Base-by-base conservation (phyloP, 2,888 invertebrate species). In the Cerastis leucographa region DNA sequence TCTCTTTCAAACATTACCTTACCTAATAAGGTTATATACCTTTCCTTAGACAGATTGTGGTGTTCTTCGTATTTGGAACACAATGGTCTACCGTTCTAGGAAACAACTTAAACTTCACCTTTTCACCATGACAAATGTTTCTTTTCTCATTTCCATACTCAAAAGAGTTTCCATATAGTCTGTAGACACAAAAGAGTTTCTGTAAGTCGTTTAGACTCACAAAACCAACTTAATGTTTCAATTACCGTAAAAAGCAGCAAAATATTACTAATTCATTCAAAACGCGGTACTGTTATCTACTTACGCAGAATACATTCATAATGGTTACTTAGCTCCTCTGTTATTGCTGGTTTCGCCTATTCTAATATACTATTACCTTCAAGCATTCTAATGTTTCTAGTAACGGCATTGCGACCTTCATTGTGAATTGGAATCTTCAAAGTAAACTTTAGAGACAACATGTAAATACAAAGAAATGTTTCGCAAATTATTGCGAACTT, bases 311-410 rank as follows among this genome's bases (percentile, higher is more conserved):
- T 71, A 78, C 29, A 83, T 70, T 71, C 67, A 59, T 83, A 78
- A 71, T 78, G 67, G 17, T 80, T 78, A 70, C 62, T 83, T 61
- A 80, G 46, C 46, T 29, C 46, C 40, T 25, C 6, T 79, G 66
- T 72, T 84, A 56, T 56, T 84, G 19, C 49, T 72, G 71, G 72
- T 61, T 84, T 59, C 29, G 42, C 12, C 44, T 79, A 84, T 79
- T 68, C 56, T 70, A 77, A 85, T 72, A 68, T 76, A 67, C 51
- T 73, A 71, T 78, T 75, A 87, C 68, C 76, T 81, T 85, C 85
- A 74, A 17, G 56, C 74, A 40, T 77, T 78, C 51, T 74, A 74
- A 76, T 71, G 46, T 82, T 54, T 59, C 22, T 40, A 51, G 40
- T 69, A 74, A 85, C 70, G 59, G 70, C 49, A 74, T 64, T 19